Base-by-base conservation (phyloP, 2,888 invertebrate species). In the Eremobia ochroleuca region DNA sequence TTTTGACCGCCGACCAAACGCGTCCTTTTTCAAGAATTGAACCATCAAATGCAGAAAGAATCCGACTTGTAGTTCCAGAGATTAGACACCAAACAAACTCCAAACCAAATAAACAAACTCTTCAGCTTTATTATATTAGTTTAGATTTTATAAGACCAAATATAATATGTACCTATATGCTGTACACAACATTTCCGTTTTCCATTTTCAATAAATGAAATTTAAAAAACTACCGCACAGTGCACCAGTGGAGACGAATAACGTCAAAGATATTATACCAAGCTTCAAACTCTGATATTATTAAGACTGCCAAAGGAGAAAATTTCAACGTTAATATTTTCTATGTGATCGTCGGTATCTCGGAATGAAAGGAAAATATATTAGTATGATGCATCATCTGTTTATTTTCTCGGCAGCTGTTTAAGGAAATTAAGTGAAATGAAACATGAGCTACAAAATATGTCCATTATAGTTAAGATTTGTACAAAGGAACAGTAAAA, bases 381-480 rank as follows among this genome's bases (percentile, higher is more conserved):
- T 81, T 70, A 81, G 84, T 84, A 62, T 52, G 82, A 87, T 81
- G 85, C 82, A 85, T 87, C 72, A 34, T 66, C 58, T 52, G 72
- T 72, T 73, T 87, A 81, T 73, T 71, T 77, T 58, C 74, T n/a
- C 65, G 21, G 49, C 66, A 78, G 67, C 81, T 78, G 82, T 67
- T 66, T 43, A 78, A 73, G 76, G 61, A 84, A 84, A 74, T 62
- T 72, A 72, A 78, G 64, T 76, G 61, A 73, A 72, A 68, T 72
- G 69, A 74, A 73, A 73, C 46, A 67, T 43, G 55, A 61, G 40
- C 46, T 67, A 67, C 52, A 69, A 28, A 52, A 8, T 18, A 6
- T n/a, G 5, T 43, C 59, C 59, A 40, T 66, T 69, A 69, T n/a
- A 59, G 83, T 64, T 65, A 49, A 37, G 34, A 52, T 79, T 43